These are phyloP conservation scores for Laothoe populi DNA, from an alignment of 2,888 invertebrate genomes.

Conservation along the genomic window DNA sequence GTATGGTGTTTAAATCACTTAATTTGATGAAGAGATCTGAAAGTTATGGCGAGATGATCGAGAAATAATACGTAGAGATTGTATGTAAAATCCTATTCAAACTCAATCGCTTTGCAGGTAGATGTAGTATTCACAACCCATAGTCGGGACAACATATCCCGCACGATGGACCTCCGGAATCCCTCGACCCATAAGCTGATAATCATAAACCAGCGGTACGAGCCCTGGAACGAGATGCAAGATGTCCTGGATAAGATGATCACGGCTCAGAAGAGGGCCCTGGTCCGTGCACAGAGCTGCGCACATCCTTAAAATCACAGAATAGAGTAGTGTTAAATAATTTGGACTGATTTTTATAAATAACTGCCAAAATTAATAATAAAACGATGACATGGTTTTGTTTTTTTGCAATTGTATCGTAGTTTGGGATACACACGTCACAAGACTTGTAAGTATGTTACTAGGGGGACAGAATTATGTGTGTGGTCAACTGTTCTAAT, in stretches of 20 bases:
- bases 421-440: no score
- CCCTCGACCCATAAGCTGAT: slow-evolving; percentile 65
- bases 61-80: no score
- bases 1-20: no score
- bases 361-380: background rate
- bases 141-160: slow-evolving; percentile 60
- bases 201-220: slow-evolving; percentile 67
- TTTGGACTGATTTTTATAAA: background rate
- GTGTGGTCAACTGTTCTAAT: no score
- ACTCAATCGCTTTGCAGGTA: slow-evolving; percentile 48
- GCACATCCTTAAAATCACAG: slow-evolving; percentile 31
- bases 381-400: background rate
- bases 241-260: slow-evolving; percentile 69
- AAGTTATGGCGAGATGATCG: no score
- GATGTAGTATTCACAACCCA: slow-evolving; percentile 61
- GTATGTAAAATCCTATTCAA: no score
- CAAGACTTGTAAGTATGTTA: no score
- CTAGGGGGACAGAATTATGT: no score
- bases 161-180: slow-evolving; percentile 70
- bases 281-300: slow-evolving; percentile 55
- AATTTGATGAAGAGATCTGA: no score
- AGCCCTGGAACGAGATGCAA: slow-evolving; percentile 68
- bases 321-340: background rate
- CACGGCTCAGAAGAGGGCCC: slow-evolving; percentile 57
- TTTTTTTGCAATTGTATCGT: no score